Evolutionary conservation across 2,797 vertebrate genomes (phyloP).

Genomic region (Notolepis coatsorum): DNA sequence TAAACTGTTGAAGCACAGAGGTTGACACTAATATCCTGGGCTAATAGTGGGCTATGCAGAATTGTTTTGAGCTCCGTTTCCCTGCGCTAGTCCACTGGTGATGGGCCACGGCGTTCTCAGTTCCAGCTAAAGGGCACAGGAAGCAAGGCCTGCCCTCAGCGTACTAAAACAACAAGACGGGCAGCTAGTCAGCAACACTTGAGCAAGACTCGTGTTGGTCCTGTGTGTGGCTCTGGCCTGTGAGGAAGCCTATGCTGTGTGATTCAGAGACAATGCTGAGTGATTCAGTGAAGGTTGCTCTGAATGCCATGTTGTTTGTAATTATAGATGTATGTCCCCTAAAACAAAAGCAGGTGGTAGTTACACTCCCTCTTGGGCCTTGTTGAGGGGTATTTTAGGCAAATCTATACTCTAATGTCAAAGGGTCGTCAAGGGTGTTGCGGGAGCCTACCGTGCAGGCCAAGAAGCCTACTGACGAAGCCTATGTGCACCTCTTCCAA

Average conservation of each 20-base stretch:
- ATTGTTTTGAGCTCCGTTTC: constrained; percentile 15
- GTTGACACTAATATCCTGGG: background rate
- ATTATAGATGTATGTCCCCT: constrained; percentile 27
- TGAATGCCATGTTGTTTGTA: constrained; percentile 13
- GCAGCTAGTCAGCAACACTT: background rate
- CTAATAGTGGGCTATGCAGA: too few relatives aligned
- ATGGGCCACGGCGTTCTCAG: background rate
- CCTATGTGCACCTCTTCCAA: too few relatives aligned
- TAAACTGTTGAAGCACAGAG: constrained; percentile 6
- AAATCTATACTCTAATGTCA: too few relatives aligned
- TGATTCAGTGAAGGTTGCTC: constrained; percentile 8
- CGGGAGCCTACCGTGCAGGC: background rate
- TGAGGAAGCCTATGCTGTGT: constrained; percentile 8
- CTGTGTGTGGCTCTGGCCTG: background rate
- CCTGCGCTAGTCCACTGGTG: background rate
- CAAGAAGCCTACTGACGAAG: too few relatives aligned
- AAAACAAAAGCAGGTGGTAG: constrained; percentile 12
- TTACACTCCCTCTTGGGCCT: constrained; percentile 21
- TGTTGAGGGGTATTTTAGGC: constrained; percentile 35
- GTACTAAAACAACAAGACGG: too few relatives aligned
- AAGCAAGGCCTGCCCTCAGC: background rate
- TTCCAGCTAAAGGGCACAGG: background rate
- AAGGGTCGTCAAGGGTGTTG: background rate
- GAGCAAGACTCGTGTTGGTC: background rate
- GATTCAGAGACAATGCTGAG: constrained; percentile 5